phyloP scores from a whole-genome alignment of 2,113 vertebrate genomes.

The Hemiprocne comata region DNA sequence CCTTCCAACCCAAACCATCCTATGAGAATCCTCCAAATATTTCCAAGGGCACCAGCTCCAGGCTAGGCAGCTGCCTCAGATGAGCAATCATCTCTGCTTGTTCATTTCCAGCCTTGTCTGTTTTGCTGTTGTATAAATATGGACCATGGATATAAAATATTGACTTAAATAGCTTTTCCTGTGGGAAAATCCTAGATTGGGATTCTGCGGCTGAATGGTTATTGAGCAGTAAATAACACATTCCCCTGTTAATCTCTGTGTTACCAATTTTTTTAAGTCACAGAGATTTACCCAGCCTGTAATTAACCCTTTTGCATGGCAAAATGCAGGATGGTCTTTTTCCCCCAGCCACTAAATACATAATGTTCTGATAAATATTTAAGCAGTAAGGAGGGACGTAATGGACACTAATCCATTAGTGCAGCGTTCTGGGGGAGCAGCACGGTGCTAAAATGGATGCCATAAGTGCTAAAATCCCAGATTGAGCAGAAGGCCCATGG shows the following conservation, averaged over 20 bases:
- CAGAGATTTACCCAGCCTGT: conserved; percentile 72
- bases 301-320: conserved; percentile 82
- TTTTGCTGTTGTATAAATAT: background rate
- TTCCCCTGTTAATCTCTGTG: conserved; percentile 73
- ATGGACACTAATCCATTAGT: conserved; percentile 88
- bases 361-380: conserved; percentile 93
- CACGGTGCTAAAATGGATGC: conserved; percentile 69
- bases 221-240: conserved; percentile 75
- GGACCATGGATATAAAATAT: background rate
- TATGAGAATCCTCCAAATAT: background rate
- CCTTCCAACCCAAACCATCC: too few species aligned
- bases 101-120: background rate
- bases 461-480: conserved; percentile 73
- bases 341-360: conserved; percentile 76
- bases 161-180: background rate
- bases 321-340: conserved; percentile 56
- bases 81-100: background rate
- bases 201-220: conserved; percentile 50
- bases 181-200: conserved; percentile 22
- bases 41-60: background rate
- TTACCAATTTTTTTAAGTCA: conserved; percentile 69
- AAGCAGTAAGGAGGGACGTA: conserved; percentile 83
- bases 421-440: background rate
- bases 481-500: conserved; percentile 48
- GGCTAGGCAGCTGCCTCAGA: background rate